These are phyloP conservation scores for Pantala flavescens DNA, from an alignment of 1,140 invertebrate species.

Conservation along the genomic window DNA sequence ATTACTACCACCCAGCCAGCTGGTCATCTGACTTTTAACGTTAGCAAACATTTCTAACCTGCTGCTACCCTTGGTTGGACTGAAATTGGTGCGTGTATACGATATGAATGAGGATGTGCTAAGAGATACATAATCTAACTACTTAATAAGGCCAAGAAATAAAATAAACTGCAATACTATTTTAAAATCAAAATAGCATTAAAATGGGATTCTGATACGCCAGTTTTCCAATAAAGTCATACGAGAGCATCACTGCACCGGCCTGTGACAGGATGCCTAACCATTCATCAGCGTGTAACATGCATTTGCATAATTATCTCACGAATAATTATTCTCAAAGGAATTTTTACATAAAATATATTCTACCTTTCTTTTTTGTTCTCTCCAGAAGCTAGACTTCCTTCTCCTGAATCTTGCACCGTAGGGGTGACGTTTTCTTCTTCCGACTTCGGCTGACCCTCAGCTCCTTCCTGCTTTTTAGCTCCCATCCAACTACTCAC, in stretches of 20 bases:
- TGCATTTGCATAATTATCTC: too few species aligned
- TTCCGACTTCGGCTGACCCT: neutral
- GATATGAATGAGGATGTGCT: too few species aligned
- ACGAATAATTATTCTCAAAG: too few species aligned
- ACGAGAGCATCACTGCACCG: too few species aligned
- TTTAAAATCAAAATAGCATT: too few species aligned
- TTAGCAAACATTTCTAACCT: conserved; percentile 67
- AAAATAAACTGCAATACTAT: too few species aligned
- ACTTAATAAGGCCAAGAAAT: too few species aligned
- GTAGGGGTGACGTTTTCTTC: neutral
- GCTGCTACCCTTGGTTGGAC: conserved; percentile 55
- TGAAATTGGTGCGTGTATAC: conserved; percentile 30
- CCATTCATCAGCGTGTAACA: too few species aligned
- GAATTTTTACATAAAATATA: neutral
- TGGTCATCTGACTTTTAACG: conserved; percentile 58
- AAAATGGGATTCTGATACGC: too few species aligned
- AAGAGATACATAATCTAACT: too few species aligned
- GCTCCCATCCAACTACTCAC: conserved; percentile 3
- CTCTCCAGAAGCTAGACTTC: neutral
- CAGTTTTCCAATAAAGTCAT: too few species aligned
- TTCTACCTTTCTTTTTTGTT: neutral
- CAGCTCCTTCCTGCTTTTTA: neutral
- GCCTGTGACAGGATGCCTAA: too few species aligned
- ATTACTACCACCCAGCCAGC: conserved; percentile 62
- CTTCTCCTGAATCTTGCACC: neutral